phyloP scores from a whole-genome alignment of 1,140 invertebrate species.

The Ladona fulva region DNA sequence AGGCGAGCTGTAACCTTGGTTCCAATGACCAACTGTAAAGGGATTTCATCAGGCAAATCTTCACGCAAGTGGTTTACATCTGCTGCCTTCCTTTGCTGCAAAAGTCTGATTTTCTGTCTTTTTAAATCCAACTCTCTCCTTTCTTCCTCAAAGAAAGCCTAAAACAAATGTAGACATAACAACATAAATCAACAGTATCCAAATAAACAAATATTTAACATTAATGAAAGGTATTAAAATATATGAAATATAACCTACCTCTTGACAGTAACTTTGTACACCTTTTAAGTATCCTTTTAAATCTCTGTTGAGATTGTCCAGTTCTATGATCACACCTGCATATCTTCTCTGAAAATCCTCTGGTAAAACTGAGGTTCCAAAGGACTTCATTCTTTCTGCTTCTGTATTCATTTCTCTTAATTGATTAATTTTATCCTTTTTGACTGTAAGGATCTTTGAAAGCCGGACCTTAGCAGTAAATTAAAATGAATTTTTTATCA shows the following conservation, averaged over 20 bases:
- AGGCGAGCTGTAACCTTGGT: slow-evolving; percentile 90
- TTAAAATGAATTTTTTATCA: too few relatives aligned
- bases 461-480: slow-evolving; percentile 47
- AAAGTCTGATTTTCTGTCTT: slow-evolving; percentile 80
- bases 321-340: slow-evolving; percentile 77
- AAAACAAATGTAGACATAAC: slow-evolving; percentile 28
- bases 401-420: slow-evolving; percentile 83
- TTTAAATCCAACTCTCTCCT: slow-evolving; percentile 80
- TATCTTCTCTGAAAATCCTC: slow-evolving; percentile 86
- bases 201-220: too few relatives aligned
- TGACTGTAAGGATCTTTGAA: slow-evolving; percentile 75
- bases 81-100: slow-evolving; percentile 89
- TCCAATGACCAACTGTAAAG: slow-evolving; percentile 90
- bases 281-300: slow-evolving; percentile 75
- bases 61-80: slow-evolving; percentile 65
- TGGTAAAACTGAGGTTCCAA: slow-evolving; percentile 56
- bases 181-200: neutral
- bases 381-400: slow-evolving; percentile 77
- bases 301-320: slow-evolving; percentile 86
- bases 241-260: too few relatives aligned
- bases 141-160: slow-evolving; percentile 93
- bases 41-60: slow-evolving; percentile 93
- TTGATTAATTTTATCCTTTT: slow-evolving; percentile 69
- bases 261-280: slow-evolving; percentile 73
- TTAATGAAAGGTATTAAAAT: too few relatives aligned